Conservation (phyloP, 2,888 invertebrate species). For the Bruchidius siliquastri region DNA sequence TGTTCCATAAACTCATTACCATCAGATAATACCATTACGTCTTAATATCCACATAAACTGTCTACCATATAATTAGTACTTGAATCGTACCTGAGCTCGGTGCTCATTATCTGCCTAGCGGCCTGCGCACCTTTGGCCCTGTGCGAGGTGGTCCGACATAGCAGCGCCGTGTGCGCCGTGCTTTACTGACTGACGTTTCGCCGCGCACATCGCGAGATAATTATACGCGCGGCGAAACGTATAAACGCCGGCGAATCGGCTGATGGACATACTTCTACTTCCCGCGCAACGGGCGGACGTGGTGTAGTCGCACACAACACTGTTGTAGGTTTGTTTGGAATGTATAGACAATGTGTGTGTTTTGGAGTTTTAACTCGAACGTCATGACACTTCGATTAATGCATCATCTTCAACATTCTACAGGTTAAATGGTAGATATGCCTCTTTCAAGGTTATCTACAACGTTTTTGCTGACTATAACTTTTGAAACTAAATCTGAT, state of each 20-base stretch:
- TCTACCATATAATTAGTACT: background rate
- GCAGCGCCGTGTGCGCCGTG: background rate
- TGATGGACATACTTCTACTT: background rate
- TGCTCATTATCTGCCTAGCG: background rate
- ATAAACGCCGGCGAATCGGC: background rate
- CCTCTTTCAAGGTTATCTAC: too few relatives aligned
- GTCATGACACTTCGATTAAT: too few relatives aligned
- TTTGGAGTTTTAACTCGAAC: too few relatives aligned
- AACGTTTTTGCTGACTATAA: too few relatives aligned
- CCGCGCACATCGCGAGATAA: background rate
- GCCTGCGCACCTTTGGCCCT: background rate
- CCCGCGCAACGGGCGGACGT: background rate
- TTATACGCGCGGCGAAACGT: background rate
- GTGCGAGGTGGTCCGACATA: background rate
- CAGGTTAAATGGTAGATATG: too few relatives aligned
- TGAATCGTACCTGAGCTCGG: background rate
- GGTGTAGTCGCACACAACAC: too few relatives aligned
- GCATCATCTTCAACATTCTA: too few relatives aligned
- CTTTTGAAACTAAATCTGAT: too few relatives aligned
- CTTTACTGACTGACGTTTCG: background rate
- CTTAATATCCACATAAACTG: background rate
- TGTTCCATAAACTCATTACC: background rate
- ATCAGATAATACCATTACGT: background rate
- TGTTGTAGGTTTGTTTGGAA: too few relatives aligned
- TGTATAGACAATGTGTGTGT: too few relatives aligned